Percentiles rank a stretch among this genome's conserved stretches.
phyloP scores from a whole-genome alignment of 2,888 invertebrate species.

The Nemurella pictetii region DNA sequence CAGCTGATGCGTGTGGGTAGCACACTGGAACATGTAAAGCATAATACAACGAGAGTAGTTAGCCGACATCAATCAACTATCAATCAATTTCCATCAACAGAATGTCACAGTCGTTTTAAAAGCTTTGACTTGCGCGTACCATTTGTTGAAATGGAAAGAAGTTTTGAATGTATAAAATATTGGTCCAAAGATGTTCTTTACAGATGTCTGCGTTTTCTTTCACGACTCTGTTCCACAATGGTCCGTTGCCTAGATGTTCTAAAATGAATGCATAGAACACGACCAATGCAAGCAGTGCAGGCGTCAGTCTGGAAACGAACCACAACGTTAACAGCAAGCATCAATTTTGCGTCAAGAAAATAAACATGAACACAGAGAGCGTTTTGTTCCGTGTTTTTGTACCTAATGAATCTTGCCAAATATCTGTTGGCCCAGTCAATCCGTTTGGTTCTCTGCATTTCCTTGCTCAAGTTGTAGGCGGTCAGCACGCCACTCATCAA shows the following conservation, averaged over 20 bases:
- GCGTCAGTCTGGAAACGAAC: conserved; percentile 58
- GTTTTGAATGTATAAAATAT: conserved; percentile 68
- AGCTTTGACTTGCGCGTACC: conserved; percentile 52
- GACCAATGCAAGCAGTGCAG: conserved; percentile 63
- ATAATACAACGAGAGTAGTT: no score
- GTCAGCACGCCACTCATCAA: conserved; percentile 67
- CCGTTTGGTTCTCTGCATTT: conserved; percentile 57
- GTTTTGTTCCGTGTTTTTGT: conserved; percentile 35
- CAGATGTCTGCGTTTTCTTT: conserved; percentile 66
- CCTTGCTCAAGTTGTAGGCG: conserved; percentile 63
- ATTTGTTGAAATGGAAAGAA: conserved; percentile 70
- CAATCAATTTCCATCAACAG: no score
- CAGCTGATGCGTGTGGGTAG: conserved; percentile 73
- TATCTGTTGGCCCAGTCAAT: conserved; percentile 61
- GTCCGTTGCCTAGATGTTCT: conserved; percentile 66
- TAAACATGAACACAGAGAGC: not conserved
- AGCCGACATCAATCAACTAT: no score
- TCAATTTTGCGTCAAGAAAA: not conserved
- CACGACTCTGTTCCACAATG: conserved; percentile 67
- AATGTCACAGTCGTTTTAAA: no score
- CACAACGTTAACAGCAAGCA: conserved; percentile 39
- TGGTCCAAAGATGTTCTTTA: conserved; percentile 69
- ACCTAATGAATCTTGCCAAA: conserved; percentile 66
- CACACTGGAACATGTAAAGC: conserved; percentile 60
- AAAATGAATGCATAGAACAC: conserved; percentile 69